Conservation (phyloP, 2,113 vertebrate genomes). For the Caracal caracal region DNA sequence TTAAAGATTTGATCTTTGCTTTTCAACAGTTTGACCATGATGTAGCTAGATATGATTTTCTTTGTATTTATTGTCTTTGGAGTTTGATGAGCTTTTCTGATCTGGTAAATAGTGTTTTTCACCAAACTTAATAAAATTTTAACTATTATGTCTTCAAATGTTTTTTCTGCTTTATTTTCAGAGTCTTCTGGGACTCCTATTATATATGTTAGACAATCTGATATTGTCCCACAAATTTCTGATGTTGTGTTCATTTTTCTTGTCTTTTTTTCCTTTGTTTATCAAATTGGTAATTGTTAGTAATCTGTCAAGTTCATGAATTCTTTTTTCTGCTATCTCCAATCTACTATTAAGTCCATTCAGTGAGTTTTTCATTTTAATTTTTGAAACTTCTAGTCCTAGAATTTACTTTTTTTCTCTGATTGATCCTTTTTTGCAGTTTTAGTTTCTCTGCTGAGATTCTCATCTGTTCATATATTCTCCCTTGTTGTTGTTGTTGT, state of each 20-base stretch:
- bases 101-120: constrained; percentile 11
- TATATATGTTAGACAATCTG: not conserved
- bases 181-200: not conserved
- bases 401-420: not conserved
- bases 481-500: not conserved
- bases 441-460: not conserved
- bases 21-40: constrained; percentile 27
- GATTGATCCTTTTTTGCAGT: not conserved
- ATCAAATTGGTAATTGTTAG: constrained; percentile 41
- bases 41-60: not conserved
- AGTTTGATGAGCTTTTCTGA: not conserved
- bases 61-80: constrained; percentile 9
- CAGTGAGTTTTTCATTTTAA: not conserved
- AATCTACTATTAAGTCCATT: not conserved
- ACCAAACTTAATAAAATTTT: not conserved
- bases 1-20: not conserved
- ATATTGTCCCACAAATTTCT: not conserved
- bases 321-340: not conserved
- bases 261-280: not conserved
- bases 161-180: not conserved
- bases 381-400: not conserved
- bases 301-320: constrained; percentile 19
- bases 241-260: constrained; percentile 2
- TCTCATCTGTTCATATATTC: not conserved
- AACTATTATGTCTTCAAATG: not conserved